Evolutionary conservation across 2,797 vertebrate genomes (phyloP).

Genomic region (Chanos chanos): DNA sequence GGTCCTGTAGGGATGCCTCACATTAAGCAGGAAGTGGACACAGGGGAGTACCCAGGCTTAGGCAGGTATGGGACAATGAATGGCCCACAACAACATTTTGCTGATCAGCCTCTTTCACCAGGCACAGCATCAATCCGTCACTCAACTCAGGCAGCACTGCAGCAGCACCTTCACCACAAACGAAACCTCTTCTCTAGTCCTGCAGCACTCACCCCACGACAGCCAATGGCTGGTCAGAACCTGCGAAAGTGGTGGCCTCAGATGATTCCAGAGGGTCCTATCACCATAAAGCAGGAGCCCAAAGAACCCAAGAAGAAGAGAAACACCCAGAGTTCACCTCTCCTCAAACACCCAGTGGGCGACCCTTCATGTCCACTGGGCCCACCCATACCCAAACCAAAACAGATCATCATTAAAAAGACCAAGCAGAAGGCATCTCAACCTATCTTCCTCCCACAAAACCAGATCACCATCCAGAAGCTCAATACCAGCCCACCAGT

Average conservation of each 20-base stretch:
- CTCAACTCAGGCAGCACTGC: conserved; percentile 90
- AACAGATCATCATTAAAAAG: conserved; percentile 89
- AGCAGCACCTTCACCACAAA: conserved; percentile 95
- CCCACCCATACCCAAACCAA: conserved; percentile 73
- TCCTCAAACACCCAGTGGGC: conserved; percentile 63
- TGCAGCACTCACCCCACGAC: conserved; percentile 49
- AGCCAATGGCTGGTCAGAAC: conserved; percentile 66
- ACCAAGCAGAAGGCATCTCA: conserved; percentile 85
- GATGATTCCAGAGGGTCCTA: conserved; percentile 53
- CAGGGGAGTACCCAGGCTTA: conserved; percentile 60
- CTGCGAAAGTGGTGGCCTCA: conserved; percentile 83
- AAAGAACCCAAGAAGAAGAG: conserved; percentile 89
- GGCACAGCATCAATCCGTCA: conserved; percentile 74
- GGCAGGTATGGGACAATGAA: conserved; percentile 65
- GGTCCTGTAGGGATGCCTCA: conserved; percentile 47
- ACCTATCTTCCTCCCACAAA: conserved; percentile 84
- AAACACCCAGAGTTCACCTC: conserved; percentile 70
- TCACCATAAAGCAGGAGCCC: conserved; percentile 72
- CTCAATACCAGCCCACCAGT: conserved; percentile 55
- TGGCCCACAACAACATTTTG: conserved; percentile 65
- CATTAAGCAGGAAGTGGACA: conserved; percentile 72
- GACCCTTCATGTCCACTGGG: conserved; percentile 51
- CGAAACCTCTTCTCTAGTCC: conserved; percentile 87
- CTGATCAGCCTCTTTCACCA: conserved; percentile 59
- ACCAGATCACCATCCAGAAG: conserved; percentile 78